These are phyloP conservation scores for Leptosomus discolor DNA, from an alignment of 2,113 vertebrate genomes.

Conservation along the genomic window DNA sequence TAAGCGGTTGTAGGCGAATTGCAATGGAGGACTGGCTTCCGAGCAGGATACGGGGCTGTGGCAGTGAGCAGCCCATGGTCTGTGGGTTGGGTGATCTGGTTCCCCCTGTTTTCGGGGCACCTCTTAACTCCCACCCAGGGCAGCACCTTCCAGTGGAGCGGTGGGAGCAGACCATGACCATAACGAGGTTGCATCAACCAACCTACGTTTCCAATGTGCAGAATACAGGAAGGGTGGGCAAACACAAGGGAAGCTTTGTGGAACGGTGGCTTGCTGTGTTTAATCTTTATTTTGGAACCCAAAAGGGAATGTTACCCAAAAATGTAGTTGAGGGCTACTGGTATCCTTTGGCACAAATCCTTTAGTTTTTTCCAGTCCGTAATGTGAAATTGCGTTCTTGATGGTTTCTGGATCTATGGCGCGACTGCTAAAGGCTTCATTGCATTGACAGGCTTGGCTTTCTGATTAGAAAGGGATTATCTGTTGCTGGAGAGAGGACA, in stretches of 20 bases:
- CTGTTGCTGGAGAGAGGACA: background rate
- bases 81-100: background rate
- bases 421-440: background rate
- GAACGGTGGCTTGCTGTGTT: background rate
- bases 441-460: background rate
- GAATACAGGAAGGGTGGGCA: background rate
- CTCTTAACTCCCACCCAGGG: background rate
- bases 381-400: background rate
- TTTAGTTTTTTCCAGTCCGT: background rate
- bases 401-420: background rate
- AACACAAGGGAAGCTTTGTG: background rate
- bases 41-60: background rate
- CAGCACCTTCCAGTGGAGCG: background rate
- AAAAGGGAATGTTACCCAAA: background rate
- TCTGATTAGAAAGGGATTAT: background rate
- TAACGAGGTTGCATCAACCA: background rate
- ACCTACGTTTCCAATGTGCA: background rate
- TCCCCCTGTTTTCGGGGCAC: background rate
- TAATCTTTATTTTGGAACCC: background rate
- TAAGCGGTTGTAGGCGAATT: background rate
- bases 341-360: background rate
- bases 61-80: background rate
- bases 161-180: rapidly evolving
- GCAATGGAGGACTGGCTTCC: background rate
- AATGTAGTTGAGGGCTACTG: background rate